Conservation (phyloP, 2,113 vertebrate species). For the Paramisgurnus dabryanus region DNA sequence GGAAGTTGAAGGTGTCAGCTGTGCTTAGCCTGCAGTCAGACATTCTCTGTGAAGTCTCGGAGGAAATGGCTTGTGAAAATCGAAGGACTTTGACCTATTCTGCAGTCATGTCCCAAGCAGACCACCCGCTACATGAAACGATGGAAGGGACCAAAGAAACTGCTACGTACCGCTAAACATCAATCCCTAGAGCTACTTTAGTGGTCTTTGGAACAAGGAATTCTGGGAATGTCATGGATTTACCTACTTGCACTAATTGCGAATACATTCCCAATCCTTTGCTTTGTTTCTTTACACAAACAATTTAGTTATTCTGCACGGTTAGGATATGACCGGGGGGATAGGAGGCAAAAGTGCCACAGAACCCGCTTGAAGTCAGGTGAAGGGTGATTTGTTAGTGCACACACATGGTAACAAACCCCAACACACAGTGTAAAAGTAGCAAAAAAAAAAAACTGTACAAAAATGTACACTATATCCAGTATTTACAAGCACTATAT, state of each 20-base stretch:
- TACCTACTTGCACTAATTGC: not conserved
- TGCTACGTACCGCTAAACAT: constrained; percentile 10
- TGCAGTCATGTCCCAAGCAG: not conserved
- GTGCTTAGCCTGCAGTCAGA: not conserved
- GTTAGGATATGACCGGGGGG: too few relatives aligned
- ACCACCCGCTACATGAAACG: not conserved
- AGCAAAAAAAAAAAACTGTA: too few relatives aligned
- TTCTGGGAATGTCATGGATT: constrained; percentile 12
- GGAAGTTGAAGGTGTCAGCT: constrained; percentile 1
- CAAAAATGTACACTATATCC: too few relatives aligned
- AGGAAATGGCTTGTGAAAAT: constrained; percentile 44
- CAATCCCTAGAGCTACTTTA: not conserved
- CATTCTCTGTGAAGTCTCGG: constrained; percentile 7
- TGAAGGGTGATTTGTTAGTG: too few relatives aligned
- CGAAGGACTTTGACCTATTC: constrained; percentile 17
- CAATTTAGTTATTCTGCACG: too few relatives aligned
- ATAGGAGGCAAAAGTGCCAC: too few relatives aligned
- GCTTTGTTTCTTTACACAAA: not conserved
- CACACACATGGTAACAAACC: too few relatives aligned
- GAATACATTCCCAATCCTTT: not conserved
- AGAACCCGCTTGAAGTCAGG: too few relatives aligned
- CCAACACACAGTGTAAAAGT: too few relatives aligned
- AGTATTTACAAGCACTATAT: too few relatives aligned
- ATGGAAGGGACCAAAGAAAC: not conserved
- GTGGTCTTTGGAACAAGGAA: constrained; percentile 19